Conservation (phyloP, 2,113 vertebrate genomes). For the Stigmatopora argus region DNA sequence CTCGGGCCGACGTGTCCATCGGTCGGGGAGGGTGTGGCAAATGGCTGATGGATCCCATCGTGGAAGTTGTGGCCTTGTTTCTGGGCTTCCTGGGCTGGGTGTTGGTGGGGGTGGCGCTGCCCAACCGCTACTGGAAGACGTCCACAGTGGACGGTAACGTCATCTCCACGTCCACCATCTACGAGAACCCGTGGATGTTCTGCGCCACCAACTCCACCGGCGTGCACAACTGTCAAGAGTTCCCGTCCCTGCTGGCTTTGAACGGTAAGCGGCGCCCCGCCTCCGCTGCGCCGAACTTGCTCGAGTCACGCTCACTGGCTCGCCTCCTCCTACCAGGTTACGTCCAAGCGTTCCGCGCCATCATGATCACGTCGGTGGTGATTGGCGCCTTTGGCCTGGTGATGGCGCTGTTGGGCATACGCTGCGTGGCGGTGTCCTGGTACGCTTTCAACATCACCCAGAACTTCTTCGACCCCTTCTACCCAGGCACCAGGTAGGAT, state of each 20-base stretch:
- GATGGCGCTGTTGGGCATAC: constrained; percentile 71
- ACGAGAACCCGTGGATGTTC: constrained; percentile 87
- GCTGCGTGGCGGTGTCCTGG: constrained; percentile 82
- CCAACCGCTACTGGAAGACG: constrained; percentile 76
- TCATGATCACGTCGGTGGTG: constrained; percentile 77
- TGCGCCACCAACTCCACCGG: constrained; percentile 84
- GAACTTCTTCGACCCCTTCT: constrained; percentile 80
- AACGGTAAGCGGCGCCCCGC: constrained; percentile 64
- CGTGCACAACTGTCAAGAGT: constrained; percentile 85
- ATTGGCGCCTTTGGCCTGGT: constrained; percentile 74
- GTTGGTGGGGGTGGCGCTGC: constrained; percentile 76
- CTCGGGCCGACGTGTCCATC: not conserved
- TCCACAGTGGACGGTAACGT: constrained; percentile 80
- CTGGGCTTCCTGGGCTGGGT: constrained; percentile 73
- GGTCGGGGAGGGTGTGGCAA: not conserved
- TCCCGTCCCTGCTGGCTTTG: constrained; percentile 81
- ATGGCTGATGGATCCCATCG: constrained; percentile 68
- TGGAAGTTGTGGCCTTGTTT: constrained; percentile 78
- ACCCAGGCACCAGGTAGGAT: constrained; percentile 75
- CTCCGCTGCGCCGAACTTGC: too few species aligned
- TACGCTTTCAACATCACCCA: constrained; percentile 84
- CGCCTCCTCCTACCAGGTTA: constrained; percentile 68
- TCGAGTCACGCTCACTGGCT: too few species aligned
- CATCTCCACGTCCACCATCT: constrained; percentile 86
- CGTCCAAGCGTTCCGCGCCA: constrained; percentile 81